A percentile compares a stretch with the other conserved stretches of the same genome.
Conservation (phyloP, 2,113 vertebrate species). For the Scortum barcoo region DNA sequence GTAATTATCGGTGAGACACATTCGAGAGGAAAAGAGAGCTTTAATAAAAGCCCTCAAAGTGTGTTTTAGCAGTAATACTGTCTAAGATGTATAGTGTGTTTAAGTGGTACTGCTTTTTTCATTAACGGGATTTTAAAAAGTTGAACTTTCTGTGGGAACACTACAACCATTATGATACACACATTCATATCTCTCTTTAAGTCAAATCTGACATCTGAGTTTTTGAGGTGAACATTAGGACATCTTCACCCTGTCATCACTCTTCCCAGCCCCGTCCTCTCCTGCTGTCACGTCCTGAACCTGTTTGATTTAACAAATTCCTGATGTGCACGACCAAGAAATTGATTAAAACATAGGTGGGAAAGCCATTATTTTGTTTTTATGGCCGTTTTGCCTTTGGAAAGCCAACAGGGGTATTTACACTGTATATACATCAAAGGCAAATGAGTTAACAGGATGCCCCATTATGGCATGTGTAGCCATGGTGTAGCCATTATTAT, state of each 20-base stretch:
- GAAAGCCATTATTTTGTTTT: not conserved
- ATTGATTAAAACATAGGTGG: too few relatives aligned
- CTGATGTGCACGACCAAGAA: not conserved
- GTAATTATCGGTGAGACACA: not conserved
- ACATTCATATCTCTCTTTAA: not conserved
- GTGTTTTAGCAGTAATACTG: not conserved
- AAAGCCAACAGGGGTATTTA: not conserved
- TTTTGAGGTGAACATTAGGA: not conserved
- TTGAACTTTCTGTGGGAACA: not conserved
- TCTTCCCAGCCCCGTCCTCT: not conserved
- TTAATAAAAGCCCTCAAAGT: conserved; percentile 6
- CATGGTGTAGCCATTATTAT: not conserved
- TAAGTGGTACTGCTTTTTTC: not conserved
- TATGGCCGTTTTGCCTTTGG: not conserved
- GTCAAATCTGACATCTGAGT: not conserved
- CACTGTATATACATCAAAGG: not conserved
- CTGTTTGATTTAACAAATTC: not conserved
- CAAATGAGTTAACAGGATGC: not conserved
- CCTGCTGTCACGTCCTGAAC: not conserved
- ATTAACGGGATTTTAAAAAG: not conserved
- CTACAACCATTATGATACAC: not conserved
- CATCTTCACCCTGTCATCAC: not conserved
- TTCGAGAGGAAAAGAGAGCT: conserved; percentile 9
- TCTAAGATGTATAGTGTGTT: not conserved
- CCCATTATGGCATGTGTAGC: too few relatives aligned